Base-by-base conservation (phyloP, 1,140 invertebrate genomes). In the Drusus annulatus region DNA sequence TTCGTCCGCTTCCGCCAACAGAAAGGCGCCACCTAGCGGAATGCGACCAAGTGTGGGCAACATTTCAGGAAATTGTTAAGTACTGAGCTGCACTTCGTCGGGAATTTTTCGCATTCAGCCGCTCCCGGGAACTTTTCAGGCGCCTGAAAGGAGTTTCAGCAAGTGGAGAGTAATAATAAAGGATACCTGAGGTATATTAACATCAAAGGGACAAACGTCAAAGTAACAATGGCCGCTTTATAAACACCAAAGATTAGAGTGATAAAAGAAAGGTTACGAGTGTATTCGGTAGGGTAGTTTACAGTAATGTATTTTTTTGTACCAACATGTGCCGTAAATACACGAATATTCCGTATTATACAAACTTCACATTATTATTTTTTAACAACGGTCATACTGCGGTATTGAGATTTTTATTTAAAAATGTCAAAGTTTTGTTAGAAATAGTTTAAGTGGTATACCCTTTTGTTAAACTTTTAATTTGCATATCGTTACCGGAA, bases 31-130 rank as follows among this genome's bases (percentile, higher is more conserved):
- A 80, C 50, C 69, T 82, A 77, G 60, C 78, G 54, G 78, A 80
- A 83, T 77, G 78, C 69, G 62, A 21, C 79, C 76, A 50, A 75
- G 79, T 71, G 79, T 65, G 78, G 80, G 58, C 50, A 78, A 75
- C 69, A 74, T 75, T 74, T 68, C 78, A 80, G 81, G 81, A 83
- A 83, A 83, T 80, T 83, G 79, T 80, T 80, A 78, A 83, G 81
- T 80, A 83, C 79, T 73, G 76, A 82, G 80, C 77, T 82, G 81
- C 75, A 82, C 81, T 82, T 77, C 52, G 74, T 54, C 21, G 28
- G 65, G 81, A 80, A 73, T 58, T 82, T 82, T 74, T 82, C 76
- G 81, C 74, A 82, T 82, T 82, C 74, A 56, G 23, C 21, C 68
- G 69, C 65, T 63, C 51, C 60, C 45, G 58, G 25, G 54, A 51